Percentiles rank a stretch among this genome's conserved stretches.
Conservation (phyloP, 2,797 vertebrate genomes). For the Streptopelia turtur region DNA sequence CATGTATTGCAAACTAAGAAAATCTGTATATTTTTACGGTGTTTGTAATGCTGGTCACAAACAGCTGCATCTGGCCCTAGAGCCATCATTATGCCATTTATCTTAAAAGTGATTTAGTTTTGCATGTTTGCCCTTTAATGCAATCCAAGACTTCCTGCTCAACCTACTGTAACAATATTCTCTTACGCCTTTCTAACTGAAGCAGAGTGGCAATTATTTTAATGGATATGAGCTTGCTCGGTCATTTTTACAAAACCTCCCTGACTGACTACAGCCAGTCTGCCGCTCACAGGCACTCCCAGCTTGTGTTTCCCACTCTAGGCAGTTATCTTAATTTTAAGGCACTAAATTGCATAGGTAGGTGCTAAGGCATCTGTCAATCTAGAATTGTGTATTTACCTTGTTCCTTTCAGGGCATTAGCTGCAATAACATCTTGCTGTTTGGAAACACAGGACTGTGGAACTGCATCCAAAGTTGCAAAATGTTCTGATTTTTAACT, state of each 20-base stretch:
- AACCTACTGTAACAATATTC: background rate
- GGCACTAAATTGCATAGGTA: background rate
- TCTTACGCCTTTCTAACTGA: background rate
- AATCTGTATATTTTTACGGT: background rate
- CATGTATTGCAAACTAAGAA: background rate
- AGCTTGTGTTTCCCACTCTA: background rate
- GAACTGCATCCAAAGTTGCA: background rate
- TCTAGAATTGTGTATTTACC: background rate
- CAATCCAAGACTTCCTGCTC: background rate
- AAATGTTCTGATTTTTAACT: background rate
- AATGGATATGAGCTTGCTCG: background rate
- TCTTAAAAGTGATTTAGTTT: background rate
- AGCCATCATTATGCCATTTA: background rate
- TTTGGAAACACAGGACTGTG: background rate
- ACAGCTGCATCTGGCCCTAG: background rate
- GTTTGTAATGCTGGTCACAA: background rate
- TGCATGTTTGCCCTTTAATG: background rate
- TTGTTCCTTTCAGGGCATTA: background rate
- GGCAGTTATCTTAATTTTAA: background rate
- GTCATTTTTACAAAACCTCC: background rate
- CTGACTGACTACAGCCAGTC: background rate
- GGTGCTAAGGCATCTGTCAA: background rate
- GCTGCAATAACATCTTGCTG: background rate
- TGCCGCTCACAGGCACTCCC: background rate
- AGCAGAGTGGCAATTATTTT: background rate